These are phyloP conservation scores for Sarcophaga bullata DNA, from an alignment of 1,140 invertebrate species.

Conservation along the genomic window DNA sequence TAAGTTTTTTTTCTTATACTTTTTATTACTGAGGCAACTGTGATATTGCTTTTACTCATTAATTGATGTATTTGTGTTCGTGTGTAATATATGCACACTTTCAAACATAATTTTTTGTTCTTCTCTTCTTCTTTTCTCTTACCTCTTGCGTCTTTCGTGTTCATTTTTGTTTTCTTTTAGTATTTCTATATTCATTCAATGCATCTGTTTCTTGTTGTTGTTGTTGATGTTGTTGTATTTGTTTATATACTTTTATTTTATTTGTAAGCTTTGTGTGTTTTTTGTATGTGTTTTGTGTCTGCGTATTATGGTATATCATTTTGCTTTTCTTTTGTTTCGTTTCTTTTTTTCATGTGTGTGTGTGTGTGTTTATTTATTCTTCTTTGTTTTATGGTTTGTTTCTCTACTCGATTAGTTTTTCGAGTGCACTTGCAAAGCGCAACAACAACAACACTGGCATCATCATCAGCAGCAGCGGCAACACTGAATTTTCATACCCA, in stretches of 20 bases:
- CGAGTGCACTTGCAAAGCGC: conserved; percentile 1
- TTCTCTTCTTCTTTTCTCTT: neutral
- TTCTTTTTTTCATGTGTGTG: too few species aligned
- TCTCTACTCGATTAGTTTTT: conserved; percentile 11
- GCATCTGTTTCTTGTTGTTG: neutral
- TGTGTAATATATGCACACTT: too few species aligned
- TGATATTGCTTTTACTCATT: neutral
- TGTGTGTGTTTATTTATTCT: neutral
- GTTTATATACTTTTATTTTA: neutral
- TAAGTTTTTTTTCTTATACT: neutral
- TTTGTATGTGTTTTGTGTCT: neutral
- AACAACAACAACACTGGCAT: neutral
- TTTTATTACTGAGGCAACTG: neutral
- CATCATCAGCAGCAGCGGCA: neutral
- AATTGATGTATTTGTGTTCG: too few species aligned
- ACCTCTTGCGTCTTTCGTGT: neutral
- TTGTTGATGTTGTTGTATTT: neutral
- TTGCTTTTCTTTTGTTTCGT: neutral
- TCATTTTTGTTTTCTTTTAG: neutral
- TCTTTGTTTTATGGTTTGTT: conserved; percentile 26
- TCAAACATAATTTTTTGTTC: too few species aligned
- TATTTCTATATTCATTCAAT: neutral
- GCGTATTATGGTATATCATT: too few species aligned
- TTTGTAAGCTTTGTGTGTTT: neutral
- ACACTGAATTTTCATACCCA: neutral